Base-by-base conservation (phyloP, 1,140 invertebrate species). In the Diorhabda carinulata region DNA sequence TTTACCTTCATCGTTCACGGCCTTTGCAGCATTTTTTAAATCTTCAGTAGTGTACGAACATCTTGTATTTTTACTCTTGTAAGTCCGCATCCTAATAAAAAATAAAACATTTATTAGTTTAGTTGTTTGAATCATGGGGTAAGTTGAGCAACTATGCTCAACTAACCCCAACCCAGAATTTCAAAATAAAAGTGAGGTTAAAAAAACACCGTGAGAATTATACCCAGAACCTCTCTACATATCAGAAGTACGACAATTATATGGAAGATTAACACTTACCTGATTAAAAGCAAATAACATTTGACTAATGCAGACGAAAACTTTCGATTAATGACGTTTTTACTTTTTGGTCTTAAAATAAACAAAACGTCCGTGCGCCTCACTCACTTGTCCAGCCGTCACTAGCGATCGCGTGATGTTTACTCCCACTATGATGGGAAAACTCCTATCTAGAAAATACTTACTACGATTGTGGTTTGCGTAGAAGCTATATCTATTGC, bases 401-500 rank as follows among this genome's bases (percentile, higher is more conserved):
- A 7, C n/a, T 7, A 4, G 5, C 57, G 57, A n/a, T 5, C 5
- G 57, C 57, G 2, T 58, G 57, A n/a, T 58, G 5, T 8, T 5
- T 56, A 56, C n/a, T 7, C n/a, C n/a, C 2, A 56, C 52, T 6
- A 56, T n/a, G 10, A 10, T 10, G 10, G 3, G 25, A 9, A 60
- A 6, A 60, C 3, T 9, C 8, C 25, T 2, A 41, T 59, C 0
- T 47, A 9, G 25, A 2, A 61, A 40, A n/a, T 5, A 72, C 64
- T 69, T 72, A 72, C 71, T 41, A 57, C 8, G 10, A 61, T 64
- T 43, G 58, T 66, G 4, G 67, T 69, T 52, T 56, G 40, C n/a
- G 67, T 69, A 7, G 71, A 69, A 56, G 71, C 71, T 5, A 57
- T 43, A 59, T 72, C 71, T 25, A 72, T 72, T 25, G 9, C 25